Evolutionary conservation across 2,113 vertebrate genomes (phyloP).

Genomic region (Myanophis thanlyinensis): DNA sequence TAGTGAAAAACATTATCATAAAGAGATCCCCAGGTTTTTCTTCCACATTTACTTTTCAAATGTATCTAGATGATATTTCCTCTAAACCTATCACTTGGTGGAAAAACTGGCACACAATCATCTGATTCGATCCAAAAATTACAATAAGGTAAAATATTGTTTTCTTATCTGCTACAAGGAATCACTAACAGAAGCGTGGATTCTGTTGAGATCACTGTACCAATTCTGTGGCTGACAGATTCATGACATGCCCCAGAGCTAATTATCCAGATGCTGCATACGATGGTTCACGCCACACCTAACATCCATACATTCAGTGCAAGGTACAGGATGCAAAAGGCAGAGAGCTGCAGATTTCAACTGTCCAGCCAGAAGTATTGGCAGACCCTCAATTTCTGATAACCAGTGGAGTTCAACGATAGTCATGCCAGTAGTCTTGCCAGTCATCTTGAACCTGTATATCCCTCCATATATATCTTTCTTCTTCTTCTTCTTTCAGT

Average conservation of each 20-base stretch:
- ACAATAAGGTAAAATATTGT: neutral
- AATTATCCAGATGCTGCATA: neutral
- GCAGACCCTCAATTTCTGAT: neutral
- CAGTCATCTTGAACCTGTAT: constrained; percentile 35
- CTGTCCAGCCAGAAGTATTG: neutral
- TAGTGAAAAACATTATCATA: neutral
- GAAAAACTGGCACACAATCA: neutral
- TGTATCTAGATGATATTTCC: neutral
- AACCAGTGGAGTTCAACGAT: neutral
- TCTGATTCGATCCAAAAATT: neutral
- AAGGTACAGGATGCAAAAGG: neutral
- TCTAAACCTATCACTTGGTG: neutral
- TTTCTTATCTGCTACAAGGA: neutral
- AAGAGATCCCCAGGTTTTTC: neutral
- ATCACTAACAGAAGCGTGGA: neutral
- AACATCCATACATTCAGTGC: neutral
- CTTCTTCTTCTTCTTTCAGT: constrained; percentile 40
- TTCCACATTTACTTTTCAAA: neutral
- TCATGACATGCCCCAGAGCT: neutral
- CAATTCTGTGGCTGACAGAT: neutral
- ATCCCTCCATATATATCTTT: neutral
- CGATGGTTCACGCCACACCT: neutral
- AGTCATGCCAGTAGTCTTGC: neutral
- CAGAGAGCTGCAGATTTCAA: neutral
- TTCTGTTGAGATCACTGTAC: neutral